Conservation (phyloP, 2,113 vertebrate species). For the Hiodon tergisus region DNA sequence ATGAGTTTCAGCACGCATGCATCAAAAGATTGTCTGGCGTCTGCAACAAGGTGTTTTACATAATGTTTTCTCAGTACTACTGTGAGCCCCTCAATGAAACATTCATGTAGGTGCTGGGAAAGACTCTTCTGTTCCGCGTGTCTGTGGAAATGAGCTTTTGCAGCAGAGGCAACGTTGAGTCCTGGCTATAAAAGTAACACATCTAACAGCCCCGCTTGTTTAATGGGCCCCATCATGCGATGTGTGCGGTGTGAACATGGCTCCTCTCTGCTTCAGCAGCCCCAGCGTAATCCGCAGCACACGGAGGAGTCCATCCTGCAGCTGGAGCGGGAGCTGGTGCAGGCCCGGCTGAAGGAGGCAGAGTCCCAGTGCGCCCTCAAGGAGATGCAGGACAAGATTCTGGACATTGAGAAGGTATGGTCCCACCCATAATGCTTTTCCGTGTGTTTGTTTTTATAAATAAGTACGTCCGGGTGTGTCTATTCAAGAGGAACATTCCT, state of each 20-base stretch:
- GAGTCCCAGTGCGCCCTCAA: slow-evolving; percentile 94
- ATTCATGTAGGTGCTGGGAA: slow-evolving; percentile 29
- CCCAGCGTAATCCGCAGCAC: slow-evolving; percentile 80
- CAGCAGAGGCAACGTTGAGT: not conserved
- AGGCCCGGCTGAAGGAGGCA: slow-evolving; percentile 89
- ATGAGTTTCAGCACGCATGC: slow-evolving; percentile 27
- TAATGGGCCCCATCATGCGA: not conserved
- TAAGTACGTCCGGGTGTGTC: not conserved
- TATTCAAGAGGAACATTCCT: not conserved
- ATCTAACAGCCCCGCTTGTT: not conserved
- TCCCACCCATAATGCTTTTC: not conserved
- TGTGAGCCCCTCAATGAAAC: slow-evolving; percentile 34
- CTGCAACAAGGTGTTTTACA: slow-evolving; percentile 44
- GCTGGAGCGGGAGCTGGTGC: slow-evolving; percentile 89
- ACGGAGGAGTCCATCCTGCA: slow-evolving; percentile 91
- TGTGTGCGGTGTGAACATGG: too few species aligned
- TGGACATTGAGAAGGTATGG: slow-evolving; percentile 89
- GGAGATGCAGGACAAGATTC: slow-evolving; percentile 98
- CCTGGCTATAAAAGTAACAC: not conserved
- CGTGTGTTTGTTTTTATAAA: not conserved
- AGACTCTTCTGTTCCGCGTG: not conserved
- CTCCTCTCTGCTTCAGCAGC: slow-evolving; percentile 40
- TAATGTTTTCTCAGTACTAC: slow-evolving; percentile 40
- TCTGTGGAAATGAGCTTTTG: slow-evolving; percentile 16
- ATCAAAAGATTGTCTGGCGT: slow-evolving; percentile 35